Evolutionary conservation across 2,888 invertebrate species (phyloP), one percentile per base, ranked within the genome.

Genomic region (Eueremaeus valkanovi): DNA sequence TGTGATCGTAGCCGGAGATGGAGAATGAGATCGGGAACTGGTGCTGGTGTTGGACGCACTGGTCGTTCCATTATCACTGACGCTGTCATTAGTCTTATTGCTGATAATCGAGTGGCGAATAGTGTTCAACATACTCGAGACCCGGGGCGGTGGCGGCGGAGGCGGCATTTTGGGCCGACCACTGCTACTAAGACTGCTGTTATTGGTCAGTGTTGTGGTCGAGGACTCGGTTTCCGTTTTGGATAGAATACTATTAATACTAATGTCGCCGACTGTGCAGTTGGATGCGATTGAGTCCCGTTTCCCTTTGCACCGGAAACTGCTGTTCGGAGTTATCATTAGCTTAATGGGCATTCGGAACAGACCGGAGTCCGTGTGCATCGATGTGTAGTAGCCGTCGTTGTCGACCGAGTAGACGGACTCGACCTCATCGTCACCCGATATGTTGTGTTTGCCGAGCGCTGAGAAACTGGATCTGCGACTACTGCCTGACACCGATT

Each of bases 311-410:
- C 76, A 13, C 75, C 76, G 9, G 77, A 79, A 49, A 75, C 76
- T 42, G 21, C 45, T 66, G 29, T 70, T 72, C n/a, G 66, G 58
- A 9, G 72, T 61, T 1, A 42, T 76, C 66, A 75, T 70, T 2
- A 70, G 40, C 29, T 73, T 63, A 1, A 74, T n/a, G 16, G 61
- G 51, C 40, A 58, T 29, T 51, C 72, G 63, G 75, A 79, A 73
- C 9, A 97, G 84, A 0, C 96, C 96, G 75, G 94, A 94, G 84
- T 97, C 96, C 87, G 93, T 90, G 84, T 97, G 95, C 86, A 97
- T 97, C 27, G 95, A 95, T 0, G 97, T 97, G 83, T 95, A 97
- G 84, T 96, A 97, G 9, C 97, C 97, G 85, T 97, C 97, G 0
- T 95, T 95, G 82, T 97, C 97, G 82, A 95, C 93, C 1, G 95